Conservation (phyloP, 2,888 invertebrate genomes). For the Corbicula japonica region DNA sequence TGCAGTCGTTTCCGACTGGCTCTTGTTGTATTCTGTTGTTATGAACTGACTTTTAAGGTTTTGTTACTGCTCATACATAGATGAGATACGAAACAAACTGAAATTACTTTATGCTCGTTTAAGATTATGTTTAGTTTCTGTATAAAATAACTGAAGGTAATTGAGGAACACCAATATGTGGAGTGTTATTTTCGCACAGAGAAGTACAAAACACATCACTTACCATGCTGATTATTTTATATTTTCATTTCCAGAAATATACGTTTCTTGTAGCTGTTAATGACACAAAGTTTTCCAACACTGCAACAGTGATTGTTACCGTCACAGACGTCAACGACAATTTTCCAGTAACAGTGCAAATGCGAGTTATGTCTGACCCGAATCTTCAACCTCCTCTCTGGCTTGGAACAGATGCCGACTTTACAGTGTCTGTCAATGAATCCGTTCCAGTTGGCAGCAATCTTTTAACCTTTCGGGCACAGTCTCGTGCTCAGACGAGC, state of each 20-base stretch:
- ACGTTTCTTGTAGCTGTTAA: slow-evolving; percentile 58
- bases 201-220: too few species aligned
- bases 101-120: too few species aligned
- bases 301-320: slow-evolving; percentile 73
- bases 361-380: slow-evolving; percentile 90
- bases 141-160: too few species aligned
- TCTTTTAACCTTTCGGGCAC: slow-evolving; percentile 12
- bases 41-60: too few species aligned
- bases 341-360: slow-evolving; percentile 93
- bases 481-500: neutral
- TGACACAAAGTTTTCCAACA: slow-evolving; percentile 58
- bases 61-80: too few species aligned
- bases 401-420: slow-evolving; percentile 83
- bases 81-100: too few species aligned
- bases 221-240: too few species aligned
- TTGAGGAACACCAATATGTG: too few species aligned
- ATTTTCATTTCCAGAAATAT: slow-evolving; percentile 57
- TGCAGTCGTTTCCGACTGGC: too few species aligned
- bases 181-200: too few species aligned
- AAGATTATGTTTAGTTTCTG: too few species aligned
- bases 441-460: neutral
- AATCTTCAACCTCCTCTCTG: slow-evolving; percentile 57
- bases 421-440: slow-evolving; percentile 16
- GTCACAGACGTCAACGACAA: slow-evolving; percentile 84
- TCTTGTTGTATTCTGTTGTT: neutral